These are phyloP conservation scores for Scalopus aquaticus DNA, from an alignment of 2,113 vertebrate species.

Conservation along the genomic window DNA sequence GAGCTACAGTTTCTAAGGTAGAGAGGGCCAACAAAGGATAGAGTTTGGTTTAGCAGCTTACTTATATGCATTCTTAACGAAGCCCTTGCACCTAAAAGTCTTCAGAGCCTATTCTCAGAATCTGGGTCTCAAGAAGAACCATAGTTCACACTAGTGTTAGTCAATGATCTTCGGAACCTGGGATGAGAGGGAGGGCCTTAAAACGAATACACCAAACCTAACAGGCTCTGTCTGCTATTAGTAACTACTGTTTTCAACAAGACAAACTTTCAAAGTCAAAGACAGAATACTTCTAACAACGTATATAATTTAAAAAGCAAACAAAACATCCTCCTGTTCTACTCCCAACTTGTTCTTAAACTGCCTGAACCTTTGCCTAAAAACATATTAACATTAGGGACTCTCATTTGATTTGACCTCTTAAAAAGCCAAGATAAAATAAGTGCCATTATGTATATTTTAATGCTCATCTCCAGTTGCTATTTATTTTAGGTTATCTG, in stretches of 20 bases:
- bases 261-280: not conserved
- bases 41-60: slow-evolving; percentile 17
- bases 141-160: not conserved
- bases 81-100: not conserved
- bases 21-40: slow-evolving; percentile 33
- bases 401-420: not conserved
- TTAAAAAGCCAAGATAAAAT: slow-evolving; percentile 38
- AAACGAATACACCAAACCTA: not conserved
- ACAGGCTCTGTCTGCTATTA: not conserved
- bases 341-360: not conserved
- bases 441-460: not conserved
- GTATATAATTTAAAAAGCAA: not conserved
- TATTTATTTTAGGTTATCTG: not conserved
- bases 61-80: not conserved
- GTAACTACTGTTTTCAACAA: not conserved
- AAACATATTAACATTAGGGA: not conserved
- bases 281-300: not conserved
- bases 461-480: not conserved
- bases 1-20: not conserved
- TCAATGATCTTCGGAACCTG: not conserved
- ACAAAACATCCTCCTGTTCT: not conserved
- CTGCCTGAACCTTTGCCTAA: not conserved
- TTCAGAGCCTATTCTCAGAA: not conserved
- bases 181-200: not conserved
- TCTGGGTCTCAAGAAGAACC: not conserved